Evolutionary conservation across 2,888 invertebrate species (phyloP), one percentile per base, ranked within the genome.

Genomic region (Altica lythri): DNA sequence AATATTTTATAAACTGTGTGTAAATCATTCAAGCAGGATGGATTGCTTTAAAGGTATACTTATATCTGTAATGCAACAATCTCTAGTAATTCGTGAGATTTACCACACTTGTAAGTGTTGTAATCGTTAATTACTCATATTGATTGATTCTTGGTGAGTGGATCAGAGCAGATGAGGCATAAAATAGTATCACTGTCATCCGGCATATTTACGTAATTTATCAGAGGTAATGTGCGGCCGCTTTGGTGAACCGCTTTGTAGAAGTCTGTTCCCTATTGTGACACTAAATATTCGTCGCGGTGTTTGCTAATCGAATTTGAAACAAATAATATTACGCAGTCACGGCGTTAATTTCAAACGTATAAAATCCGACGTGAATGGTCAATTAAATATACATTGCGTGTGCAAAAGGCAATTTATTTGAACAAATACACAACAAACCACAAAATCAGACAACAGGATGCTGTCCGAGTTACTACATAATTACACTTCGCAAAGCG

Each of bases 301-400:
- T 56, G 53, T 50, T 53, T 53, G 59, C 53, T 51, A 61, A 66
- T 62, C 62, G 59, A 64, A 65, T 66, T 40, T 60, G 57, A 55
- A 57, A 58, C 59, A 57, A 62, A 60, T 61, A 60, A 62, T 61
- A 60, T 55, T 59, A 58, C 61, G 59, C 48, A 46, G 53, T 47
- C 51, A 45, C 57, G 53, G 63, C 55, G 59, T 62, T 66, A 63
- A 62, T 66, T 62, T 60, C 13, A 13, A 62, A 57, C 60, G 56
- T 62, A 62, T 64, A 64, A 66, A 66, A 64, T 60, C 57, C 61
- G 60, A 53, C 60, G 64, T 67, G 65, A 49, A 70, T 68, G 68
- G 66, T 68, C 70, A 68, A 68, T 70, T 70, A 69, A 69, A 70
- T 68, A 68, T 67, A 68, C 67, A 68, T 40, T 67, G 68, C 64